These are phyloP conservation scores for Siphamia tubifer DNA, from an alignment of 2,113 vertebrate species.

Conservation along the genomic window DNA sequence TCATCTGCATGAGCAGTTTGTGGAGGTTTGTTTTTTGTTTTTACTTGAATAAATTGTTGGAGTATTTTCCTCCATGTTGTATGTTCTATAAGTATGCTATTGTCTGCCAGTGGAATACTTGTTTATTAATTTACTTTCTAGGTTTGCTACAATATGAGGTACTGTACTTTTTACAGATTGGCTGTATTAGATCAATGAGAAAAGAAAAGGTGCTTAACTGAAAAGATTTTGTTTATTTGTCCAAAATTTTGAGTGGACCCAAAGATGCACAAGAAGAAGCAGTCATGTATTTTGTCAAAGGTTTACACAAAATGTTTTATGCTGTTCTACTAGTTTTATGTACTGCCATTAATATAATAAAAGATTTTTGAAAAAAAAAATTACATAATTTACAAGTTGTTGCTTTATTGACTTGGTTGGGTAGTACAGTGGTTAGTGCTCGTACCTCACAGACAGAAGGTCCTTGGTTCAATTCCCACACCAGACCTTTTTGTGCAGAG, in stretches of 20 bases:
- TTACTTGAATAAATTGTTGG: background rate
- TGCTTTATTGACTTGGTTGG: too few relatives aligned
- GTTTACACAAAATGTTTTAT: constrained; percentile 28
- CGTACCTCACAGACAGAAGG: too few relatives aligned
- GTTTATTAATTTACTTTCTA: constrained; percentile 6
- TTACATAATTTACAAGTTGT: background rate
- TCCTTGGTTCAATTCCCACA: too few relatives aligned
- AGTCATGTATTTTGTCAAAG: constrained; percentile 5
- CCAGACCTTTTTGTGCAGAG: too few relatives aligned
- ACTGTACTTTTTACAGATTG: constrained; percentile 37
- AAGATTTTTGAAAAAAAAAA: background rate
- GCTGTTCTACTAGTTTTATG: constrained; percentile 20
- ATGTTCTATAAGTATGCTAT: constrained; percentile 12
- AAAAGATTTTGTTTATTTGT: constrained; percentile 7
- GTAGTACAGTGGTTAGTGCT: too few relatives aligned
- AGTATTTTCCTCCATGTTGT: background rate
- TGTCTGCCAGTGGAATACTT: background rate
- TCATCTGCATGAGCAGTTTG: constrained; percentile 46
- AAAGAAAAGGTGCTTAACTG: constrained; percentile 31
- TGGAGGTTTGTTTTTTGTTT: constrained; percentile 9
- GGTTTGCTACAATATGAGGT: constrained; percentile 20
- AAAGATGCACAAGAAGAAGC: constrained; percentile 22
- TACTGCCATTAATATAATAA: constrained; percentile 44
- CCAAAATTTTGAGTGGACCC: constrained; percentile 4
- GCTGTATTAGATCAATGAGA: background rate